These are phyloP conservation scores for Leptinotarsa peninsularis DNA, from an alignment of 2,888 invertebrate species.

Conservation along the genomic window DNA sequence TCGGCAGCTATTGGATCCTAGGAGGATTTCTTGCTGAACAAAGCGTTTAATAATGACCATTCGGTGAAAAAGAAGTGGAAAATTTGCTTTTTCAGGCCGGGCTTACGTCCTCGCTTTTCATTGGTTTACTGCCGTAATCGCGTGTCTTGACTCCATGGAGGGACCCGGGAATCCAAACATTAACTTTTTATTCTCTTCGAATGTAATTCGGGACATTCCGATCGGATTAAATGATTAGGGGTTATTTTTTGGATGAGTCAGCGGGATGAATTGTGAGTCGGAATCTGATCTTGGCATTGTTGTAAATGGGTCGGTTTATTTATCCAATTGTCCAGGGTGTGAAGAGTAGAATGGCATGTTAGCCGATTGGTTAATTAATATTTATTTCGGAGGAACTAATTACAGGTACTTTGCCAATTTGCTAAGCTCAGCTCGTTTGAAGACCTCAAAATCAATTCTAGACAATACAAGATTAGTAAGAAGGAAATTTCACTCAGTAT, in stretches of 20 bases:
- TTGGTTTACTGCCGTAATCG: constrained; percentile 55
- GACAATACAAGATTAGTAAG: too few relatives aligned
- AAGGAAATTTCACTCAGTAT: too few relatives aligned
- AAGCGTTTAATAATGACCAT: constrained; percentile 67
- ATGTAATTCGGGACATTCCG: constrained; percentile 53
- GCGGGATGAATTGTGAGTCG: neutral
- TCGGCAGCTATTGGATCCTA: constrained; percentile 61
- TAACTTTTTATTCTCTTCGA: constrained; percentile 49
- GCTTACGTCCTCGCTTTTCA: constrained; percentile 49
- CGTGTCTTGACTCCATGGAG: constrained; percentile 52
- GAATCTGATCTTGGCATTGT: neutral
- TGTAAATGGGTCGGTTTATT: neutral
- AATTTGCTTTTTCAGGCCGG: constrained; percentile 57
- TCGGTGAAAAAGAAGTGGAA: constrained; percentile 49
- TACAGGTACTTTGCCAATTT: too few relatives aligned
- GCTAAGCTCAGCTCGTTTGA: too few relatives aligned
- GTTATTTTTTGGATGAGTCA: constrained; percentile 2
- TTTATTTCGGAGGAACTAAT: too few relatives aligned
- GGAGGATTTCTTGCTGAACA: constrained; percentile 64
- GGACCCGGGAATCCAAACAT: constrained; percentile 42
- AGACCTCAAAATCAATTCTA: too few relatives aligned
- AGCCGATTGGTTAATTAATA: too few relatives aligned
- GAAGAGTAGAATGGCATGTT: too few relatives aligned
- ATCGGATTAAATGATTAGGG: constrained; percentile 19
- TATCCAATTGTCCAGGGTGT: neutral